Percentiles rank a stretch among this genome's conserved stretches.
These are phyloP conservation scores for Catagonus wagneri DNA, from an alignment of 2,113 vertebrate species.

Conservation along the genomic window DNA sequence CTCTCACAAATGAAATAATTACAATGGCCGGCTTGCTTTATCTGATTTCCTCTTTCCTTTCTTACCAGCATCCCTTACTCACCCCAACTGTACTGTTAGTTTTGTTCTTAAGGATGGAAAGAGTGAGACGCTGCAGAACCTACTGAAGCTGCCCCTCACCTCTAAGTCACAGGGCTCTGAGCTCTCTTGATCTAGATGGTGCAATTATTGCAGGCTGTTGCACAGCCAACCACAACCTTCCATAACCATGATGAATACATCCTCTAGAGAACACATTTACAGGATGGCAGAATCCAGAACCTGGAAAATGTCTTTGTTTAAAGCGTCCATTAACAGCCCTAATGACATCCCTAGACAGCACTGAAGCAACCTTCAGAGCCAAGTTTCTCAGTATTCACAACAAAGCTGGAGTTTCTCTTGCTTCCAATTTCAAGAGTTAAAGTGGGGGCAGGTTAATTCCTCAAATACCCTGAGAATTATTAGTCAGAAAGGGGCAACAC, in stretches of 20 bases:
- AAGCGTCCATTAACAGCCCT: slow-evolving; percentile 80
- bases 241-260: slow-evolving; percentile 63
- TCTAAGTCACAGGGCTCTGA: slow-evolving; percentile 11
- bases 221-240: slow-evolving; percentile 71
- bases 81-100: slow-evolving; percentile 55
- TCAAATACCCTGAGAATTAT: neutral
- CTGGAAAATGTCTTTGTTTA: slow-evolving; percentile 84
- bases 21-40: neutral
- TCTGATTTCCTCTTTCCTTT: neutral
- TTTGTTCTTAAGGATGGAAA: slow-evolving; percentile 2
- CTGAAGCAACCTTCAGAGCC: slow-evolving; percentile 71
- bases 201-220: slow-evolving; percentile 86
- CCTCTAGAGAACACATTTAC: slow-evolving; percentile 51
- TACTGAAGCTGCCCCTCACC: neutral
- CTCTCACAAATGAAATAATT: neutral
- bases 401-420: slow-evolving; percentile 48
- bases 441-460: neutral
- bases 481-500: slow-evolving; percentile 65
- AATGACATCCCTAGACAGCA: slow-evolving; percentile 85
- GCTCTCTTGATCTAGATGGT: slow-evolving; percentile 81
- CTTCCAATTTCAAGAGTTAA: slow-evolving; percentile 71
- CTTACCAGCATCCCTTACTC: slow-evolving; percentile 23
- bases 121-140: slow-evolving; percentile 45
- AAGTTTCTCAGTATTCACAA: slow-evolving; percentile 61
- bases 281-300: slow-evolving; percentile 69